Conservation (phyloP, 1,140 invertebrate genomes). For the Drosophila ercepeae region DNA sequence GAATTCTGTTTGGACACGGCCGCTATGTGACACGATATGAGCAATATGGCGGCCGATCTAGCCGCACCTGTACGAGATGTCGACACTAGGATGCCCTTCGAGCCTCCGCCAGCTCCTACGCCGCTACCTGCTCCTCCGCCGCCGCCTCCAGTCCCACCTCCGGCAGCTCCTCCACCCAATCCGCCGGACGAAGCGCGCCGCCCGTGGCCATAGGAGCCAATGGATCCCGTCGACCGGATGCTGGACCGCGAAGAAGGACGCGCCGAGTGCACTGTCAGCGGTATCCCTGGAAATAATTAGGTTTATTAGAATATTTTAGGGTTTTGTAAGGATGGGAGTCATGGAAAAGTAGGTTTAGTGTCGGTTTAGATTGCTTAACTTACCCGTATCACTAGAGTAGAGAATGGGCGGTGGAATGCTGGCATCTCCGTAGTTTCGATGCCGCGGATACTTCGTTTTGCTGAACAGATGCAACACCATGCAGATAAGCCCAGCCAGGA, state of each 20-base stretch:
- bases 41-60: slow-evolving; percentile 94
- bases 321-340: background rate
- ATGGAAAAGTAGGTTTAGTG: no score
- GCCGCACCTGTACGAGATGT: slow-evolving; percentile 94
- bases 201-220: slow-evolving; percentile 84
- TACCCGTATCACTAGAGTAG: slow-evolving; percentile 92
- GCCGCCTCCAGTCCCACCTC: slow-evolving; percentile 23
- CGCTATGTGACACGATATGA: slow-evolving; percentile 92
- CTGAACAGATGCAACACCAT: slow-evolving; percentile 93
- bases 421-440: slow-evolving; percentile 91
- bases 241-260: slow-evolving; percentile 89
- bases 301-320: slow-evolving; percentile 6
- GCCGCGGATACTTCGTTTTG: slow-evolving; percentile 88
- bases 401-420: slow-evolving; percentile 91
- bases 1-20: slow-evolving; percentile 83
- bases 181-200: slow-evolving; percentile 87
- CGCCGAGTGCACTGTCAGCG: slow-evolving; percentile 86
- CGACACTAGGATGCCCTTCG: slow-evolving; percentile 87
- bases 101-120: slow-evolving; percentile 66
- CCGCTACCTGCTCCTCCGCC: slow-evolving; percentile 80
- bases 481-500: slow-evolving; percentile 92
- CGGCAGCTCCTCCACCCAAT: slow-evolving; percentile 79
- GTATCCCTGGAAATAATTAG: slow-evolving; percentile 84
- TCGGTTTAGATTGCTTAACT: slow-evolving; percentile 2
- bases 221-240: slow-evolving; percentile 87